Evolutionary conservation across 1,140 invertebrate species (phyloP).

Genomic region (Archivesica marissinica): DNA sequence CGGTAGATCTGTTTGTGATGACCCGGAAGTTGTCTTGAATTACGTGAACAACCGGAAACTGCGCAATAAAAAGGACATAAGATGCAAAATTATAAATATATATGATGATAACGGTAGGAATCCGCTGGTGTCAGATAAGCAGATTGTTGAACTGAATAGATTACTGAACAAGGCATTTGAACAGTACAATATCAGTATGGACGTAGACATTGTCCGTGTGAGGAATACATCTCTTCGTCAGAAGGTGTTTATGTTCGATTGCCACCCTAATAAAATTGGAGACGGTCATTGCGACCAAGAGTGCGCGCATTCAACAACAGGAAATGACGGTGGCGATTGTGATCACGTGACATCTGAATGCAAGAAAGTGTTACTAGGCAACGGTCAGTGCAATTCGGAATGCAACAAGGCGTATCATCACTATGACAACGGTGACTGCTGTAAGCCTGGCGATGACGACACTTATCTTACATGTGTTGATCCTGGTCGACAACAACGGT

Average conservation of each 20-base stretch:
- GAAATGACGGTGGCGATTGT: constrained; percentile 77
- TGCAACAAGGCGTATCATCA: constrained; percentile 75
- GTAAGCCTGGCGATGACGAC: constrained; percentile 58
- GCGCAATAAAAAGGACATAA: constrained; percentile 64
- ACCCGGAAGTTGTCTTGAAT: constrained; percentile 73
- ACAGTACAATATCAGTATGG: constrained; percentile 78
- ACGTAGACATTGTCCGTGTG: constrained; percentile 65
- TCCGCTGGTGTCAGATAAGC: constrained; percentile 68
- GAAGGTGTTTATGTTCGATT: constrained; percentile 73
- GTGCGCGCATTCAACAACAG: constrained; percentile 71
- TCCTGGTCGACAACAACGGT: constrained; percentile 73
- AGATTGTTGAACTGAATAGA: constrained; percentile 72
- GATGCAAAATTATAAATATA: constrained; percentile 75
- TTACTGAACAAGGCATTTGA: constrained; percentile 72
- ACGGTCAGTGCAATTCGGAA: constrained; percentile 75
- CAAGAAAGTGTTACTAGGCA: constrained; percentile 65
- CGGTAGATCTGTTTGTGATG: constrained; percentile 79
- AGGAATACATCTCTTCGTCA: constrained; percentile 66
- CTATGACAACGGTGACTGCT: constrained; percentile 80
- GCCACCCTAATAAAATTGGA: constrained; percentile 69
- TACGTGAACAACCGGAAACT: constrained; percentile 67
- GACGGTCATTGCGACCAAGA: constrained; percentile 71
- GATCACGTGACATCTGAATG: constrained; percentile 64
- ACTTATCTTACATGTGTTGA: constrained; percentile 72
- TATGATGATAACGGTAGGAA: constrained; percentile 70